Evolutionary conservation across 1,140 invertebrate genomes (phyloP).

Genomic region (Asbolus verrucosus): DNA sequence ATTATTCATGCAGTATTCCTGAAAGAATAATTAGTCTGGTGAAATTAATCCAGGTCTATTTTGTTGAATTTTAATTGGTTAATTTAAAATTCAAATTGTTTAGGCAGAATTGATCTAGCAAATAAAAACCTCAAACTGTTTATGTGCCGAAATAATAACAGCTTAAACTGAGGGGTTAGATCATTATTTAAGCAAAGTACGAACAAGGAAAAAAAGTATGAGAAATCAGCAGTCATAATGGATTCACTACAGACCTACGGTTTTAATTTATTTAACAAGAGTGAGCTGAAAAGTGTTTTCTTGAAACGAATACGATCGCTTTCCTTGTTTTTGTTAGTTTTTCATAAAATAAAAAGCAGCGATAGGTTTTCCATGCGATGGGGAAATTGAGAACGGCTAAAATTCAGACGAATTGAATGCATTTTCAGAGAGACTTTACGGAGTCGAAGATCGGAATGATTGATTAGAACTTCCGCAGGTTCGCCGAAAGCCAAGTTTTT

Average conservation of each 20-base stretch:
- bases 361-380: conserved; percentile 18
- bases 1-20: conserved; percentile 19
- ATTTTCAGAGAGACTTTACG: conserved; percentile 34
- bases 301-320: background rate
- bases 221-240: background rate
- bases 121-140: conserved; percentile 14
- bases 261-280: background rate
- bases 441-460: conserved; percentile 42
- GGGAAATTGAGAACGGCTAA: conserved; percentile 41
- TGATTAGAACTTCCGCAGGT: conserved; percentile 40
- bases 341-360: conserved; percentile 21
- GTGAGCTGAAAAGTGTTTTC: background rate
- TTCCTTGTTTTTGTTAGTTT: conserved; percentile 13
- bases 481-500: background rate
- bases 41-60: conserved; percentile 34
- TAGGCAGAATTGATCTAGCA: conserved; percentile 17
- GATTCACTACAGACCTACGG: background rate
- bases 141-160: conserved; percentile 12
- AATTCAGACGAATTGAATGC: conserved; percentile 41
- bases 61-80: conserved; percentile 30
- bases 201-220: too few species aligned
- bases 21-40: conserved; percentile 24
- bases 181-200: too few species aligned
- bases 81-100: conserved; percentile 40
- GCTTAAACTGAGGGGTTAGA: too few species aligned